Evolutionary conservation across 1,140 invertebrate species (phyloP).

Genomic region (Berghia stephanieae): DNA sequence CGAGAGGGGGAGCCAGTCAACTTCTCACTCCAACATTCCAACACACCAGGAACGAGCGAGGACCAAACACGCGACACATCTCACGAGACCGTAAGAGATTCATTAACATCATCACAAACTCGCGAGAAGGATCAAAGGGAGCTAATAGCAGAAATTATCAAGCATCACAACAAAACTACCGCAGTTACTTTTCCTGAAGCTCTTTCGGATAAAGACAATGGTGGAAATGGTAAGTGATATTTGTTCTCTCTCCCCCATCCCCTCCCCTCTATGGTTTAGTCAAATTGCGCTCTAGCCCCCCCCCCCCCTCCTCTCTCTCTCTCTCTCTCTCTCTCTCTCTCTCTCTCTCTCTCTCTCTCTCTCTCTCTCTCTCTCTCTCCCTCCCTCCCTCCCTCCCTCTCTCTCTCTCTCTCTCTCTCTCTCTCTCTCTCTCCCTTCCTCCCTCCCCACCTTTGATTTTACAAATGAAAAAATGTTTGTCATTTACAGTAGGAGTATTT

Average conservation of each 20-base stretch:
- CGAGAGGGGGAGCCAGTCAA: neutral
- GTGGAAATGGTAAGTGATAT: neutral
- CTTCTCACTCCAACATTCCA: too few species aligned
- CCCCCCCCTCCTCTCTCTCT: too few species aligned
- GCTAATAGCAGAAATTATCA: constrained; percentile 17
- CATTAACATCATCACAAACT: too few species aligned
- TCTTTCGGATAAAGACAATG: neutral
- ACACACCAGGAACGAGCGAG: neutral
- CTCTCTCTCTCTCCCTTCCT: neutral
- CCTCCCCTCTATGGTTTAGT: neutral
- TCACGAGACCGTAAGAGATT: too few species aligned
- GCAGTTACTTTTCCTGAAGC: constrained; percentile 8
- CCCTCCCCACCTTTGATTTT: too few species aligned
- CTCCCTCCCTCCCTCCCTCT: neutral
- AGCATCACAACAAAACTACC: neutral
- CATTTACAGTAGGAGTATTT: too few species aligned
- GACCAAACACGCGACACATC: neutral
- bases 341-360: neutral
- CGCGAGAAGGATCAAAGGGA: neutral
- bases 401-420: neutral
- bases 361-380: neutral
- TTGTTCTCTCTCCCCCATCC: neutral
- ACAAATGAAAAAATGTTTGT: too few species aligned
- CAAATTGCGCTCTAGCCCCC: too few species aligned
- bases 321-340: neutral